phyloP scores from a whole-genome alignment of 2,888 invertebrate genomes.

The Microdon myrmicae region DNA sequence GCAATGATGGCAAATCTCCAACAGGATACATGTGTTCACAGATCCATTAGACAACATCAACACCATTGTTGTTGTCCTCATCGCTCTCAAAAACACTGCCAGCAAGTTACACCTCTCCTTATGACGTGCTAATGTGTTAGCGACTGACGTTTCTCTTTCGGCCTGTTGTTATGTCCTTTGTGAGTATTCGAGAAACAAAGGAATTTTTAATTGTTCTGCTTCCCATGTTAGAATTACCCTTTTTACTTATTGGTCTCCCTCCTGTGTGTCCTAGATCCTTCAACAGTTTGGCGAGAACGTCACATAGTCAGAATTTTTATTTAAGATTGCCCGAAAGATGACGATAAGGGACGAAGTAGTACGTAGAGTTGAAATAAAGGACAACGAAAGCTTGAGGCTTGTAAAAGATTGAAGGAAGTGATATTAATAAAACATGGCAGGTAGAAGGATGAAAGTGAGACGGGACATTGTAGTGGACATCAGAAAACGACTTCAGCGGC shows the following conservation, averaged over 20 bases:
- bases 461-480: not conserved
- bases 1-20: conserved; percentile 41
- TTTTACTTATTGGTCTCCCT: conserved; percentile 1
- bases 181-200: no score
- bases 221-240: not conserved
- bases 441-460: conserved; percentile 8
- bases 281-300: conserved; percentile 1
- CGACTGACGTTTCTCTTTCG: conserved; percentile 38
- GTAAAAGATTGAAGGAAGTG: conserved; percentile 44
- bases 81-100: conserved; percentile 5
- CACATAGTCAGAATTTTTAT: conserved; percentile 24
- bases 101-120: conserved; percentile 42
- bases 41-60: conserved; percentile 33
- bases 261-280: not conserved
- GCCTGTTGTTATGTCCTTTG: conserved; percentile 6
- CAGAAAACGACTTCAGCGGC: conserved; percentile 13
- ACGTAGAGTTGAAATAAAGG: conserved; percentile 6
- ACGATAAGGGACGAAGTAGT: no score
- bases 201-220: no score
- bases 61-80: conserved; percentile 26
- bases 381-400: conserved; percentile 6
- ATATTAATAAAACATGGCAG: conserved; percentile 44
- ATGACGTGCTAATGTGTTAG: conserved; percentile 46
- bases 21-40: conserved; percentile 37
- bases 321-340: no score